Evolutionary conservation across 2,113 vertebrate species (phyloP).

Genomic region (Parus major): DNA sequence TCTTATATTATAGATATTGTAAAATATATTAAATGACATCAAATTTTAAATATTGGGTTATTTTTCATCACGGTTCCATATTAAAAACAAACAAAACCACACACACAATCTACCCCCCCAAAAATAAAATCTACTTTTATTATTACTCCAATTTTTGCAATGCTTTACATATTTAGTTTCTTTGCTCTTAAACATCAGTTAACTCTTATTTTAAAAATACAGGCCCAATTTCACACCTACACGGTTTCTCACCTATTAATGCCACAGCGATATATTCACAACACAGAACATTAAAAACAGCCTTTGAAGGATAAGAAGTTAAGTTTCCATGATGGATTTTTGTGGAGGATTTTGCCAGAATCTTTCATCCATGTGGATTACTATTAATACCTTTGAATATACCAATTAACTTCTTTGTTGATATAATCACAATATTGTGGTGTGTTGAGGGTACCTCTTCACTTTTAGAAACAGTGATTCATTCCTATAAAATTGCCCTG

Average conservation of each 20-base stretch:
- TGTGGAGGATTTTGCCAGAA: not conserved
- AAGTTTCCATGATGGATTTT: not conserved
- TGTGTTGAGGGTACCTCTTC: not conserved
- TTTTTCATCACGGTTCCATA: rapidly evolving
- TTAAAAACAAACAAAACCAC: not conserved
- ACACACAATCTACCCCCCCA: rapidly evolving
- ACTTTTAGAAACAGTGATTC: not conserved
- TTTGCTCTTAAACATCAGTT: not conserved
- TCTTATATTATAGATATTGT: not conserved
- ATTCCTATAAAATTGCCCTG: not conserved
- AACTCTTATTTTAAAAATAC: not conserved
- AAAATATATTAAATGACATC: not conserved
- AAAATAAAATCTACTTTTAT: not conserved
- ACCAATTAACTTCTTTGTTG: not conserved
- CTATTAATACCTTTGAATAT: not conserved
- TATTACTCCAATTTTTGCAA: not conserved
- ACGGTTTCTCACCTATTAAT: not conserved
- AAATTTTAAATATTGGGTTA: not conserved
- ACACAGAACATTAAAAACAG: not conserved
- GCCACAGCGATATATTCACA: not conserved
- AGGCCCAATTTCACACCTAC: not conserved
- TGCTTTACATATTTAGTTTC: not conserved
- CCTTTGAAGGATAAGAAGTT: not conserved
- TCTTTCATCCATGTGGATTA: not conserved
- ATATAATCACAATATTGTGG: not conserved